These are phyloP conservation scores for Lacerta bilineata DNA, from an alignment of 2,797 vertebrate species.

Conservation along the genomic window DNA sequence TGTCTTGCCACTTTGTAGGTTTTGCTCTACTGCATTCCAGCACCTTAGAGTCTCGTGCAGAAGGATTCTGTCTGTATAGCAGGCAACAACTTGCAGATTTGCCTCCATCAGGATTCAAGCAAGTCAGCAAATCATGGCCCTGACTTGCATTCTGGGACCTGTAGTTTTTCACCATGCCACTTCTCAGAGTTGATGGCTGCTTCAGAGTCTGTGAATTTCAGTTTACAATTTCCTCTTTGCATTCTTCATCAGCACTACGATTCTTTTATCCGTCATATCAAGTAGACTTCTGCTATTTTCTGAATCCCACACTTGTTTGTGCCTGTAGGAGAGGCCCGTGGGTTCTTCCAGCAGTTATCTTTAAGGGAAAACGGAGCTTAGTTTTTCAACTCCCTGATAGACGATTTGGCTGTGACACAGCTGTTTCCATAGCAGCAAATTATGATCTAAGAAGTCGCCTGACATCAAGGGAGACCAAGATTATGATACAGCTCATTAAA, in stretches of 20 bases:
- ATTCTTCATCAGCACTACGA: neutral
- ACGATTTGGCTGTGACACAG: neutral
- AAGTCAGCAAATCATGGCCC: too few relatives aligned
- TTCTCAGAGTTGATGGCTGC: neutral
- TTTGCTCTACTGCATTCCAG: neutral
- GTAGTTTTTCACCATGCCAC: neutral
- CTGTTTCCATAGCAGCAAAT: slow-evolving; percentile 34
- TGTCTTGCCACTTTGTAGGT: neutral
- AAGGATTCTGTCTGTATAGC: neutral
- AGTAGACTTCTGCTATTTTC: slow-evolving; percentile 17
- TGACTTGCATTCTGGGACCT: neutral
- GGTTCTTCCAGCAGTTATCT: neutral
- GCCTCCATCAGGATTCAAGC: neutral
- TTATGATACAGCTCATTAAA: slow-evolving; percentile 41
- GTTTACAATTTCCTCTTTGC: too few relatives aligned
- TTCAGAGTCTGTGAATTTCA: too few relatives aligned
- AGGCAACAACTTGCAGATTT: accelerated
- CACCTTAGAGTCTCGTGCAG: neutral
- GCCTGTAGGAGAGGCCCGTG: neutral
- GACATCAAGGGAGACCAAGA: slow-evolving; percentile 18
- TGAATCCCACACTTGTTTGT: neutral
- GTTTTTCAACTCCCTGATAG: neutral
- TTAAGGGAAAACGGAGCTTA: slow-evolving; percentile 1
- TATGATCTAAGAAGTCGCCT: neutral
- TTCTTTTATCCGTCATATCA: neutral